These are phyloP conservation scores for Coryphaenoides rupestris DNA, from an alignment of 2,113 vertebrate species.

Conservation along the genomic window DNA sequence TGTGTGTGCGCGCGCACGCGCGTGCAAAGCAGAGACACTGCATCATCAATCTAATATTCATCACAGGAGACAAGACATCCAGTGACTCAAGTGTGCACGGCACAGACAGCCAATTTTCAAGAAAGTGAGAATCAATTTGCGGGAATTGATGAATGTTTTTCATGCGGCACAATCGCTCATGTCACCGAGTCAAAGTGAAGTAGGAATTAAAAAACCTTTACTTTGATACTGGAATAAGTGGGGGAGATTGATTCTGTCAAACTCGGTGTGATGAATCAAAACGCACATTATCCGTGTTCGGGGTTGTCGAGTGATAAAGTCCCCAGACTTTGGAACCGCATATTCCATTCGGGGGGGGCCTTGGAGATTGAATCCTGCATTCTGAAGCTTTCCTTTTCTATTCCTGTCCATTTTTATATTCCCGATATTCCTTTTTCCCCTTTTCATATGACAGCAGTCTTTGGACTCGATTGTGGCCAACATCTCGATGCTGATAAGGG, in stretches of 20 bases:
- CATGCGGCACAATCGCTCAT: neutral
- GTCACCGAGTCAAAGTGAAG: neutral
- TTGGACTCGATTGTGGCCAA: no score
- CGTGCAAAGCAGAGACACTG: neutral
- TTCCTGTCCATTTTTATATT: no score
- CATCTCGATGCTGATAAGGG: no score
- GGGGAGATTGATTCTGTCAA: neutral
- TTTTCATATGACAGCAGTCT: no score
- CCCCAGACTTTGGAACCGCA: neutral
- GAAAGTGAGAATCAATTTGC: neutral
- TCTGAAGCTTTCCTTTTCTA: no score
- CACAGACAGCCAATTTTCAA: constrained; percentile 13
- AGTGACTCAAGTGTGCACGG: constrained; percentile 3
- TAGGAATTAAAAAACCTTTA: neutral
- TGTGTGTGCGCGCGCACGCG: no score
- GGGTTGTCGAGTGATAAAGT: neutral
- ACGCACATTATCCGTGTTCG: neutral
- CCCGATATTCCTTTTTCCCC: neutral
- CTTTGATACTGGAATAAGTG: neutral
- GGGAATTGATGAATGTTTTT: constrained; percentile 2
- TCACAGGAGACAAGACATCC: constrained; percentile 11
- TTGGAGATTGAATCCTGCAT: no score
- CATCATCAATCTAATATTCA: constrained; percentile 1
- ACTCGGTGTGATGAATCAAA: neutral
- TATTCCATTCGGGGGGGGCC: no score